A percentile compares a stretch with the other conserved stretches of the same genome.
Evolutionary conservation across 1,140 invertebrate species (phyloP).

Genomic region (Drosophila nikananu): DNA sequence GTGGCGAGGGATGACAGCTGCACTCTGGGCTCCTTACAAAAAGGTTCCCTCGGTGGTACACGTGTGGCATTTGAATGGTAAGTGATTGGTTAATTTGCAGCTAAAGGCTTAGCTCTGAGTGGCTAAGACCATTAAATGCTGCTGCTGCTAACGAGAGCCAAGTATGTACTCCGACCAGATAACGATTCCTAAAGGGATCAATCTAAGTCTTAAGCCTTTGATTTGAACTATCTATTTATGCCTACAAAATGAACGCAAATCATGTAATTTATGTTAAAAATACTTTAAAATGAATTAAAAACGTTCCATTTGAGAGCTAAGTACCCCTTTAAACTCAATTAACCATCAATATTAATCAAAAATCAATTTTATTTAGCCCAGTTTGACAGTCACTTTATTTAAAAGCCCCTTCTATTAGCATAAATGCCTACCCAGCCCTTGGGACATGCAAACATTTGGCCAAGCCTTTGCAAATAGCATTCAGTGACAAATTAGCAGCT

Average conservation of each 20-base stretch:
- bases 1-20: conserved; percentile 53
- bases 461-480: conserved; percentile 41
- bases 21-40: background rate
- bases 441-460: conserved; percentile 22
- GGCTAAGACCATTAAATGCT: conserved; percentile 19
- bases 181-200: background rate
- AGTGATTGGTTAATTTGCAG: conserved; percentile 77
- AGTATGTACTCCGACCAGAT: conserved; percentile 1
- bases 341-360: background rate
- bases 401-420: conserved; percentile 8
- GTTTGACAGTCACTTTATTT: conserved; percentile 11
- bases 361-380: background rate
- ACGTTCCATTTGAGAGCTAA: background rate
- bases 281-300: background rate
- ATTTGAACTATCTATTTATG: background rate
- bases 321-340: too few relatives aligned
- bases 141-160: background rate
- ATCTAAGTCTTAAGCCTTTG: background rate
- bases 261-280: background rate
- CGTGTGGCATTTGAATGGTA: conserved; percentile 75
- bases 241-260: background rate
- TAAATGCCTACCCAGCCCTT: conserved; percentile 4
- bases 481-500: conserved; percentile 49
- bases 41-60: conserved; percentile 5
- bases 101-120: conserved; percentile 13